These are phyloP conservation scores for Brachionus plicatilis DNA, from an alignment of 1,140 invertebrate species.

Conservation along the genomic window DNA sequence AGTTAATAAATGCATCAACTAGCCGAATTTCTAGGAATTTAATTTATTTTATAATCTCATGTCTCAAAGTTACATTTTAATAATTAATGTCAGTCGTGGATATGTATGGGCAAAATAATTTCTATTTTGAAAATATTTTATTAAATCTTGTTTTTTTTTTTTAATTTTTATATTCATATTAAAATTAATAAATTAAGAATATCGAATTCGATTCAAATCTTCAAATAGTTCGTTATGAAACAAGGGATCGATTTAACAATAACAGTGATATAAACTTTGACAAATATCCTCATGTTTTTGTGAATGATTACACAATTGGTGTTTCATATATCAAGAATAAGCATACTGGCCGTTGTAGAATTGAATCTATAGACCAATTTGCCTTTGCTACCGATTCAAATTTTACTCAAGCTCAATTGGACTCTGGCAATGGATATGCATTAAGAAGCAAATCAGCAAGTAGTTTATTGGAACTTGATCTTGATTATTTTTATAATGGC, in stretches of 20 bases:
- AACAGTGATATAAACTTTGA: not conserved
- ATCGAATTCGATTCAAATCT: not conserved
- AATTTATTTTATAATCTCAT: too few relatives aligned
- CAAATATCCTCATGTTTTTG: not conserved
- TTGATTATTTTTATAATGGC: conserved; percentile 2
- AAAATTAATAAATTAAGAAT: not conserved
- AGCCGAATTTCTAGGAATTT: too few relatives aligned
- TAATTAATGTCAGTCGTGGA: too few relatives aligned
- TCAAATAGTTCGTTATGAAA: conserved; percentile 9
- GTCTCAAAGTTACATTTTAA: too few relatives aligned
- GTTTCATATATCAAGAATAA: conserved; percentile 25
- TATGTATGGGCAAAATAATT: too few relatives aligned
- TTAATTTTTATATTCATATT: not conserved
- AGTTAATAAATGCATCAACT: too few relatives aligned
- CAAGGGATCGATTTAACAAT: not conserved
- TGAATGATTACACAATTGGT: conserved; percentile 29
- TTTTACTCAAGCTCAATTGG: conserved; percentile 4
- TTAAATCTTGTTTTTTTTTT: too few relatives aligned
- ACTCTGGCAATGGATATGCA: not conserved
- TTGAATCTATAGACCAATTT: not conserved
- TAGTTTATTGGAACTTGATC: conserved; percentile 10
- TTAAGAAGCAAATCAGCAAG: not conserved
- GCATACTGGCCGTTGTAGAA: not conserved
- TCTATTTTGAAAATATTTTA: too few relatives aligned
- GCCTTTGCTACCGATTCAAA: not conserved